Base-by-base conservation (phyloP, 1,140 invertebrate genomes). In the Copidosoma floridanum region DNA sequence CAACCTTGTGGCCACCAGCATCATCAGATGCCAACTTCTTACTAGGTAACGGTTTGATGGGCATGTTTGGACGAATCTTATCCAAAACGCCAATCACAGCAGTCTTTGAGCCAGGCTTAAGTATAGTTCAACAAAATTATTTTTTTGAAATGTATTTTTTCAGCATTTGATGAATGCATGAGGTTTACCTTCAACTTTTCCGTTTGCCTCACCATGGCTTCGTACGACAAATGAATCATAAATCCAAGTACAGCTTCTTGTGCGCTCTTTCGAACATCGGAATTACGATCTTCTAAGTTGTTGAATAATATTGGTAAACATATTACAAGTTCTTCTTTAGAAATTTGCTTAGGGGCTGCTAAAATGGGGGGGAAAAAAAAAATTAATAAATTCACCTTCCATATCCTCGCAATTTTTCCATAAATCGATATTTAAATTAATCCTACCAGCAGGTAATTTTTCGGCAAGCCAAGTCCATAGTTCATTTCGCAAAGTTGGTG, bases 201-300 rank as follows among this genome's bases (percentile, higher is more conserved):
- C 11, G 89, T 83, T 37, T 88, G 87, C 58, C 88, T 88, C 4
- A 85, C 76, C 88, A 97, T 92, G 1, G 82, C 64, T 40, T 95
- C 92, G 68, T 90, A 96, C 6, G 94, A 92, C 1, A 94, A 77
- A 78, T 97, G 94, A 57, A 96, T 89, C 94, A 97, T 97, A 64
- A 95, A 89, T 7, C 93, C 93, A 23, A 96, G 75, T 20, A 96
- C 85, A 44, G 91, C 91, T 71, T 97, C 94, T 59, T 89, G 87
- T 14, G 94, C 90, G 71, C 90, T 92, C 73, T 94, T 95, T 14
- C 95, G 82, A 1, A 97, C 94, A 69, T 97, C 95, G 0, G 87
- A 89, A 76, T 91, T 94, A 38, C 95, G 85, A 82, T 98, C 95
- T 72, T 96, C 94, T 27, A 97, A 75, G 74, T 92, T 92, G 35